phyloP scores from a whole-genome alignment of 2,797 vertebrate genomes.

The Halcyon leucocephala region DNA sequence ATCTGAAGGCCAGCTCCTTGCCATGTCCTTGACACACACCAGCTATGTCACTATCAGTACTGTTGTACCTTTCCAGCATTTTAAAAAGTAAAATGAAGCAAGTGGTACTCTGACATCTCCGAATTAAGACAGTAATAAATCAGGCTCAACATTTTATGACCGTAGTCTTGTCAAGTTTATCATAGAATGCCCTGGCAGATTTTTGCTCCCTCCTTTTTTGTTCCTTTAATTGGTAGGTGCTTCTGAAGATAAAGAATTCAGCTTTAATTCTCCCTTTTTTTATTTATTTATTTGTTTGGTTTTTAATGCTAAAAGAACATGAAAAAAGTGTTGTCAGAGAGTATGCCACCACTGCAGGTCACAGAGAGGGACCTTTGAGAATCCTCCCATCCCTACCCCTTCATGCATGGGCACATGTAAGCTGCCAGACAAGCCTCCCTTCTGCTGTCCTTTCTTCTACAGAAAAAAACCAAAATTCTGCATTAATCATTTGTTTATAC shows the following conservation, averaged over 20 bases:
- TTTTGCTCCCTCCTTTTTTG: background rate
- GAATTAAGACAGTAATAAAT: background rate
- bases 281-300: background rate
- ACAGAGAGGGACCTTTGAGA: background rate
- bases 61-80: background rate
- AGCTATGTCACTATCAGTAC: background rate
- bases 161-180: background rate
- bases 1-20: background rate
- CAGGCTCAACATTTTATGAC: background rate
- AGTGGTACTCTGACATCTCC: background rate
- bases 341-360: too few species aligned
- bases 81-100: background rate
- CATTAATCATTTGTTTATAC: background rate
- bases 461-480: background rate
- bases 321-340: background rate
- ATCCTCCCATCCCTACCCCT: background rate
- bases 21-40: background rate
- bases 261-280: background rate
- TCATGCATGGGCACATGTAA: fast-evolving
- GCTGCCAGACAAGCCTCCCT: background rate
- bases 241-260: background rate
- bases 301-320: background rate
- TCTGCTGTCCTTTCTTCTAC: background rate
- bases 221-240: background rate
- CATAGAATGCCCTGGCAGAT: background rate